phyloP scores from a whole-genome alignment of 1,140 invertebrate genomes.

The Scaptomyza graminum region DNA sequence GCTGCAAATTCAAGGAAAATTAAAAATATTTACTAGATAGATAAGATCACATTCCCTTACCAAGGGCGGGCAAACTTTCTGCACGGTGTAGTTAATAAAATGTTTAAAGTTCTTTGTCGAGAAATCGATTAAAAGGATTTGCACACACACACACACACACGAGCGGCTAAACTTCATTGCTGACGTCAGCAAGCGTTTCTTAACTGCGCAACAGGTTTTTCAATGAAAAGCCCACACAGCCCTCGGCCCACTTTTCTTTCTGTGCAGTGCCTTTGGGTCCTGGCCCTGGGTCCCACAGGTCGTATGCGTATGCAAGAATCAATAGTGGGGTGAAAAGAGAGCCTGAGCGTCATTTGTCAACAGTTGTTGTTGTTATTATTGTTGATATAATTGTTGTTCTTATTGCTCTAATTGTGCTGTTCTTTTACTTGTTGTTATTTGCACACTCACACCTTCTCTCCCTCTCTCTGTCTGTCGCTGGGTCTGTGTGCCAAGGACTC shows the following conservation, averaged over 20 bases:
- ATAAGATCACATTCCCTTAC: too few relatives aligned
- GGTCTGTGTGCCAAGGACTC: constrained; percentile 54
- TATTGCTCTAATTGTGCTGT: constrained; percentile 21
- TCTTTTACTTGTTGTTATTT: constrained; percentile 18
- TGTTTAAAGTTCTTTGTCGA: constrained; percentile 10
- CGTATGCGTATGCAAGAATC: constrained; percentile 25
- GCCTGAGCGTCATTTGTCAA: constrained; percentile 41
- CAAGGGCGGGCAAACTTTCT: neutral
- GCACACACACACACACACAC: constrained; percentile 26
- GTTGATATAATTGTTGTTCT: constrained; percentile 8
- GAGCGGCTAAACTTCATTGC: constrained; percentile 37
- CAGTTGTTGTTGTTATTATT: constrained; percentile 11
- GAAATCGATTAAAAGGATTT: constrained; percentile 68
- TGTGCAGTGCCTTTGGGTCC: neutral
- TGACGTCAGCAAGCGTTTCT: constrained; percentile 54
- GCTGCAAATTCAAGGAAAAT: too few relatives aligned
- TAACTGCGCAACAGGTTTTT: constrained; percentile 61
- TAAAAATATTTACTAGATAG: neutral
- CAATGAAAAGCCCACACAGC: constrained; percentile 11
- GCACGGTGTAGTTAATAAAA: neutral
- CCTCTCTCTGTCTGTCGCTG: neutral
- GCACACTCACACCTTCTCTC: neutral
- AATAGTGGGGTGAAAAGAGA: neutral
- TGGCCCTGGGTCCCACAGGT: constrained; percentile 13
- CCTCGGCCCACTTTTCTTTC: neutral